A percentile compares a stretch with the other conserved stretches of the same genome.
These are phyloP conservation scores for Petaurus breviceps DNA, from an alignment of 2,113 vertebrate genomes.

Conservation along the genomic window DNA sequence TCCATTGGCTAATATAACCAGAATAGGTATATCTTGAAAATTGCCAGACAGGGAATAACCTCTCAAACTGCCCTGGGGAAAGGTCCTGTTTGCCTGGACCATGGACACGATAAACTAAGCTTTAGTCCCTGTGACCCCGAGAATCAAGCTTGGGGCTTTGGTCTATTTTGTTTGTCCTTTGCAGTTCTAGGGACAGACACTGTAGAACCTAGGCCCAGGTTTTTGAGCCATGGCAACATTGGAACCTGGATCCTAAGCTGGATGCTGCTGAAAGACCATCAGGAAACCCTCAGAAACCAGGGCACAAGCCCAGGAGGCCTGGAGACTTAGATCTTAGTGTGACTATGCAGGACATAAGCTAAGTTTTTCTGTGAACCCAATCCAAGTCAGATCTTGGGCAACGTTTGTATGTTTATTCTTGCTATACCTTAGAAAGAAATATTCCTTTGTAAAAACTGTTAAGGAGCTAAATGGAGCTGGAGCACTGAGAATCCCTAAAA, in stretches of 20 bases:
- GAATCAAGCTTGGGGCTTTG: neutral
- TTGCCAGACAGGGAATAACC: neutral
- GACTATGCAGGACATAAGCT: neutral
- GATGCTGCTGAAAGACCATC: neutral
- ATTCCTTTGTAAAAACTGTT: neutral
- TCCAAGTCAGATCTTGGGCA: neutral
- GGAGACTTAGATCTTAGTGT: neutral
- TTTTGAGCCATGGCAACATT: neutral
- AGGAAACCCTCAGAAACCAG: neutral
- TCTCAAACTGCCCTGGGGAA: neutral
- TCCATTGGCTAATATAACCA: neutral
- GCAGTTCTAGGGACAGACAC: neutral
- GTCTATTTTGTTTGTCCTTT: neutral
- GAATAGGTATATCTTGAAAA: neutral
- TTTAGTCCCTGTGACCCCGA: neutral
- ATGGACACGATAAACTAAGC: neutral
- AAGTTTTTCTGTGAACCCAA: neutral
- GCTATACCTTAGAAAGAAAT: neutral
- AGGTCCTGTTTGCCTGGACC: neutral
- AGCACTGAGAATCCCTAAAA: neutral
- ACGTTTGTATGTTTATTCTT: neutral
- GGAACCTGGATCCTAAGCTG: neutral
- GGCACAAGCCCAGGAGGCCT: neutral
- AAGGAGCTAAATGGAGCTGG: neutral
- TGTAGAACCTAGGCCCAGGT: too few species aligned